Conservation (phyloP, 1,140 invertebrate species). For the Cepaea nemoralis region DNA sequence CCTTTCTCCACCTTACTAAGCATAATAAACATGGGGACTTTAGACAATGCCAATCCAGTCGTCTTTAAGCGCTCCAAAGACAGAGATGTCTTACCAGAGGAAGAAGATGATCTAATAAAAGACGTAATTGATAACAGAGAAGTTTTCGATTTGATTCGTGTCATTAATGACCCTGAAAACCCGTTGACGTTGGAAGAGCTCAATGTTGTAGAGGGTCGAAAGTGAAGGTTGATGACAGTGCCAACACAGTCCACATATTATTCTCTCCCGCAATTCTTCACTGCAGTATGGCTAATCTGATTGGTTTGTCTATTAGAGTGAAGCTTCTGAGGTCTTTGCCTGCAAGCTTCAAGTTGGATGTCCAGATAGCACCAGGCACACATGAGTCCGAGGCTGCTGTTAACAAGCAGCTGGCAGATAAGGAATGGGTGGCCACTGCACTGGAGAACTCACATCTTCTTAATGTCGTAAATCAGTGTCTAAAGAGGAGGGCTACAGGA, state of each 20-base stretch:
- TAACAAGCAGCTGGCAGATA: constrained; percentile 98
- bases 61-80: constrained; percentile 84
- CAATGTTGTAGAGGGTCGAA: constrained; percentile 85
- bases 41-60: constrained; percentile 93
- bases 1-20: too few species aligned
- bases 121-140: constrained; percentile 92
- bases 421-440: constrained; percentile 96
- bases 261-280: constrained; percentile 99
- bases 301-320: constrained; percentile 81
- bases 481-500: constrained; percentile 56
- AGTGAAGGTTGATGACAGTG: constrained; percentile 71
- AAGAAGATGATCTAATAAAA: constrained; percentile 83
- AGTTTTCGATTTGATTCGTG: constrained; percentile 92
- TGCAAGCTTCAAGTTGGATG: constrained; percentile 81
- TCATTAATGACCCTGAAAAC: constrained; percentile 98
- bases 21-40: constrained; percentile 30
- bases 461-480: constrained; percentile 94
- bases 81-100: constrained; percentile 78
- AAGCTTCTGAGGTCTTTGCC: constrained; percentile 91
- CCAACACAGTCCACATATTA: constrained; percentile 79
- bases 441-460: constrained; percentile 92
- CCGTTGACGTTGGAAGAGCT: constrained; percentile 95
- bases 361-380: constrained; percentile 91
- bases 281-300: constrained; percentile 98
- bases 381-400: constrained; percentile 88